Percentiles rank a stretch among this genome's conserved stretches.
Evolutionary conservation across 1,140 invertebrate species (phyloP).

Genomic region (Drosophila takahashii): DNA sequence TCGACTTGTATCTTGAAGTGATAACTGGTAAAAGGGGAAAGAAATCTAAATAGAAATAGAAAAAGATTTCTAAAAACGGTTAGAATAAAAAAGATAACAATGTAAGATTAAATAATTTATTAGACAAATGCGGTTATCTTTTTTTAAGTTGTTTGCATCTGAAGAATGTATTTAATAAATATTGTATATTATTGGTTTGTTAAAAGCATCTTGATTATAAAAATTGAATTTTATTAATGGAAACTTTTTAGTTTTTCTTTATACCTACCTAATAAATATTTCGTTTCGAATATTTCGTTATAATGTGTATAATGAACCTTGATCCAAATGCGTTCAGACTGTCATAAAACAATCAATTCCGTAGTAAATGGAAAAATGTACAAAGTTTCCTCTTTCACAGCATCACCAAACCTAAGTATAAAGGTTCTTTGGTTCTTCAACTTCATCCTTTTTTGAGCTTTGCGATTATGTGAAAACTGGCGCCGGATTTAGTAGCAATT

Average conservation of each 20-base stretch:
- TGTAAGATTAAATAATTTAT: too few relatives aligned
- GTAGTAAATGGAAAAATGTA: slow-evolving; percentile 11
- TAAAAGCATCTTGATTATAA: too few relatives aligned
- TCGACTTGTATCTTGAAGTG: slow-evolving; percentile 55
- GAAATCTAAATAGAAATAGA: too few relatives aligned
- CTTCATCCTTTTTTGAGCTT: slow-evolving; percentile 39
- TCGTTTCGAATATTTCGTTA: not conserved
- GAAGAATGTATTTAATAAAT: too few relatives aligned
- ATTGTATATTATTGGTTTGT: too few relatives aligned
- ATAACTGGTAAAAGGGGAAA: slow-evolving; percentile 40
- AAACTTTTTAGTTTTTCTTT: too few relatives aligned
- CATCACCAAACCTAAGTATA: not conserved
- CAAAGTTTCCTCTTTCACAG: slow-evolving; percentile 11
- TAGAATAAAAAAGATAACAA: too few relatives aligned
- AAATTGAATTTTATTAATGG: too few relatives aligned
- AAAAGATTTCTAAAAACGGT: too few relatives aligned
- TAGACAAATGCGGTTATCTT: too few relatives aligned
- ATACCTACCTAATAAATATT: too few relatives aligned
- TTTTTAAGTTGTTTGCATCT: too few relatives aligned
- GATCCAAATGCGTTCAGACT: slow-evolving; percentile 23
- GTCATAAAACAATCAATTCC: slow-evolving; percentile 22
- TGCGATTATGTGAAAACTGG: slow-evolving; percentile 71
- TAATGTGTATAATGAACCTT: slow-evolving; percentile 12
- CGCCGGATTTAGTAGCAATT: slow-evolving; percentile 77
- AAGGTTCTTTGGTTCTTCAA: slow-evolving; percentile 29